A percentile compares a stretch with the other conserved stretches of the same genome.
Conservation (phyloP, 2,888 invertebrate species). For the Galeopsomyia nigrocyanea region DNA sequence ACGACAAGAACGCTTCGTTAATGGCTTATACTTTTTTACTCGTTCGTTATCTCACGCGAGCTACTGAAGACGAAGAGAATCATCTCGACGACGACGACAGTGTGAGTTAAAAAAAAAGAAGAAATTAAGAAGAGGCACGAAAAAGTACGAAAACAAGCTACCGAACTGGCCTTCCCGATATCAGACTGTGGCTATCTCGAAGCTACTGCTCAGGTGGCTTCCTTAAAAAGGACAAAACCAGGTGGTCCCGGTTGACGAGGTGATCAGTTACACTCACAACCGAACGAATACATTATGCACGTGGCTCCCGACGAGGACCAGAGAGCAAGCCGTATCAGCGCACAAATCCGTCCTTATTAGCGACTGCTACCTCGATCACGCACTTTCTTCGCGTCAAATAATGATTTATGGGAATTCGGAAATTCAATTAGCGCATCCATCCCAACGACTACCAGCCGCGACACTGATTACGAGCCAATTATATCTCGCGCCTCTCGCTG, state of each 20-base stretch:
- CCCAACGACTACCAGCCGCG: constrained; percentile 34
- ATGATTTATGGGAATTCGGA: constrained; percentile 50
- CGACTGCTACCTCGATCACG: constrained; percentile 38
- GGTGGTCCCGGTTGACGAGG: constrained; percentile 50
- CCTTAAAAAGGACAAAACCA: constrained; percentile 46
- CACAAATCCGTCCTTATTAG: constrained; percentile 51
- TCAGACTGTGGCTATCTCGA: constrained; percentile 35
- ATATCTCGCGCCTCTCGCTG: constrained; percentile 22
- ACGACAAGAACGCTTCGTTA: constrained; percentile 35
- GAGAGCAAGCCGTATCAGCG: constrained; percentile 25
- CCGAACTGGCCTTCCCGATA: constrained; percentile 51
- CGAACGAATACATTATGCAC: constrained; percentile 47
- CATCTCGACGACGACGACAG: background rate
- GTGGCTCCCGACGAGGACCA: constrained; percentile 1
- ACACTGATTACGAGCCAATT: constrained; percentile 48
- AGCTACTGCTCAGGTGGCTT: constrained; percentile 34
- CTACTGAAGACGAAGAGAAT: constrained; percentile 45
- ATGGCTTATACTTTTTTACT: constrained; percentile 38
- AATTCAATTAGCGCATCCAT: constrained; percentile 47
- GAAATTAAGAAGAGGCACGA: background rate
- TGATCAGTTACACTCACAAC: constrained; percentile 44
- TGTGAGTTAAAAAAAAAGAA: constrained; percentile 16
- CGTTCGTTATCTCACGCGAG: constrained; percentile 24
- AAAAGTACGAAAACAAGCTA: constrained; percentile 49
- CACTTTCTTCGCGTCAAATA: constrained; percentile 45